Percentiles rank a stretch among this genome's conserved stretches.
These are phyloP conservation scores for Crematogaster levior DNA, from an alignment of 2,888 invertebrate genomes.

Conservation along the genomic window DNA sequence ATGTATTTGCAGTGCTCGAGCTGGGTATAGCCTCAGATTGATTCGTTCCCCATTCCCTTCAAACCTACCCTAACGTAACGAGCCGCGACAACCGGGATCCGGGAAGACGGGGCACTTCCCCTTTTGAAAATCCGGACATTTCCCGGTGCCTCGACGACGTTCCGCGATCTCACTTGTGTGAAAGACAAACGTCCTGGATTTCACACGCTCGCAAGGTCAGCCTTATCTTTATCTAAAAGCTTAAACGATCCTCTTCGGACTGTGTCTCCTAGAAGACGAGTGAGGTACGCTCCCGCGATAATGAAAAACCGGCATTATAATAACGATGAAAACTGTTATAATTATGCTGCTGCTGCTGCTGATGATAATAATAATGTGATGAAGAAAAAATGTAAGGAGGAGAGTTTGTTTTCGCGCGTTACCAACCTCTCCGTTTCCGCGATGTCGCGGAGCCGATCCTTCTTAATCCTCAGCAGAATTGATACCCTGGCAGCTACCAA, in stretches of 20 bases:
- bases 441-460: conserved; percentile 39
- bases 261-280: conserved; percentile 13
- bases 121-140: conserved; percentile 46
- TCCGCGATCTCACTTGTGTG: conserved; percentile 55
- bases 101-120: conserved; percentile 31
- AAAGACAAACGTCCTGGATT: conserved; percentile 47
- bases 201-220: conserved; percentile 71
- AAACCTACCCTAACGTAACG: not conserved
- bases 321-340: conserved; percentile 29
- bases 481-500: conserved; percentile 23
- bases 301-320: conserved; percentile 26
- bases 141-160: conserved; percentile 50
- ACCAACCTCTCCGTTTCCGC: conserved; percentile 33
- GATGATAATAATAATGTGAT: conserved; percentile 38
- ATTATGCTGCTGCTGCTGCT: conserved; percentile 19
- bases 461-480: conserved; percentile 48
- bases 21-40: conserved; percentile 42
- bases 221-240: conserved; percentile 42
- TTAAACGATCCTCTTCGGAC: conserved; percentile 65
- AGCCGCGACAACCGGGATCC: conserved; percentile 49
- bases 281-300: conserved; percentile 2
- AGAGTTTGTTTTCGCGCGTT: conserved; percentile 54
- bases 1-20: conserved; percentile 50
- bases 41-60: not conserved
- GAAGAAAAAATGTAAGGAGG: conserved; percentile 32